Percentiles rank a stretch among this genome's conserved stretches.
phyloP scores from a whole-genome alignment of 2,888 invertebrate species.

The Cheilosia urbana region DNA sequence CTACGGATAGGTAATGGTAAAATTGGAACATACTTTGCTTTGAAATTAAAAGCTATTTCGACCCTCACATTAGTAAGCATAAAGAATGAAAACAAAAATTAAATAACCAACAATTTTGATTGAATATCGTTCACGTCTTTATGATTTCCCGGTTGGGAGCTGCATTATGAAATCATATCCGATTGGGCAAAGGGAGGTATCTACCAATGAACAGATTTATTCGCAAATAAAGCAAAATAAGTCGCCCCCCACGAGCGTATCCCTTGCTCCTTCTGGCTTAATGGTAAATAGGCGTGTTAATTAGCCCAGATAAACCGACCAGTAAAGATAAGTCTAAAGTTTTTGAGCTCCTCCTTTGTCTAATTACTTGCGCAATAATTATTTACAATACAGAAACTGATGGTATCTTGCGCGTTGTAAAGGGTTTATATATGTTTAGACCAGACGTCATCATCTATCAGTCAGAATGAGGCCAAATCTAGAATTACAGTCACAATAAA shows the following conservation, averaged over 20 bases:
- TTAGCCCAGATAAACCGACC: conserved; percentile 34
- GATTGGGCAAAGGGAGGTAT: conserved; percentile 30
- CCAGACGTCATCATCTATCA: background rate
- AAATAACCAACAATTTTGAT: background rate
- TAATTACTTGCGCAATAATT: conserved; percentile 64
- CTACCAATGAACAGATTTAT: conserved; percentile 53
- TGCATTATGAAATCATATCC: background rate
- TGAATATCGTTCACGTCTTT: background rate
- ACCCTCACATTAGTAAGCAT: too few species aligned
- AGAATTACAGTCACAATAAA: conserved; percentile 27
- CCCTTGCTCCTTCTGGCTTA: conserved; percentile 5
- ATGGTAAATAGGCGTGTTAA: conserved; percentile 26
- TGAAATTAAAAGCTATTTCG: too few species aligned
- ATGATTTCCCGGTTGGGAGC: background rate
- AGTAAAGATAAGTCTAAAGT: conserved; percentile 18
- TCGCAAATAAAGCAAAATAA: background rate
- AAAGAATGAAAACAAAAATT: background rate
- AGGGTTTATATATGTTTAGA: conserved; percentile 9
- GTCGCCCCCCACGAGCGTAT: conserved; percentile 34
- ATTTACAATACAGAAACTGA: background rate
- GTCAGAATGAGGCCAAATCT: background rate
- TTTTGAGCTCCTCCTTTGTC: conserved; percentile 42
- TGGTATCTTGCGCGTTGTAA: background rate
- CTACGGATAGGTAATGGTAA: too few species aligned
- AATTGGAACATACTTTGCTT: too few species aligned